Evolutionary conservation across 2,113 vertebrate species (phyloP), one percentile per base, ranked within the genome.

Genomic region (Podilymbus podiceps): DNA sequence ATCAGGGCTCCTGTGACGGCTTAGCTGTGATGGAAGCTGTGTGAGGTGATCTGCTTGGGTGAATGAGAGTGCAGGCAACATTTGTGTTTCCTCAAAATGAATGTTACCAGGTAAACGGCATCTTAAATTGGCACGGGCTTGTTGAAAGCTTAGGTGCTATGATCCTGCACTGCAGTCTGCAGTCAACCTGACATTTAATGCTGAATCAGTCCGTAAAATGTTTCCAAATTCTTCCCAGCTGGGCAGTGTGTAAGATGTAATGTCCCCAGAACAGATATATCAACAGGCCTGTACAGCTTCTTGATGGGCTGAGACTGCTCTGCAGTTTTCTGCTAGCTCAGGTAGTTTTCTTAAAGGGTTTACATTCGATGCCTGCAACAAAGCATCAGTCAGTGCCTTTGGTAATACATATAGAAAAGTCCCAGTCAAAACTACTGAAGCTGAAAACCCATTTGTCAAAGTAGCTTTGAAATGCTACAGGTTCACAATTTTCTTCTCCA

Each of bases 161-260:
- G 30, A 4, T 17, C 20, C 69, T 72, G 20, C 20, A 22, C 27
- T 73, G 56, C 66, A 71, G 62, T n/a, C 80, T 89, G 74, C 83
- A 92, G 44, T 59, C 58, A 79, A 18, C 31, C 5, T 58, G 76
- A 8, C 6, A 6, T 42, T 89, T 89, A 40, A 53, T 49, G 62
- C 69, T 85, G 84, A 92, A 87, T 79, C 4, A 0, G 5, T 76
- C 50, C 42, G 76, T 85, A 76, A 95, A 46, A 56, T 53, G 0
- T 75, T 90, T 79, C 74, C 62, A 94, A 93, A 92, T 82, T 38
- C 27, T 90, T 87, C 80, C 77, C 90, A 88, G 40, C 18, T 82
- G 77, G 62, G n/a, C 58, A 62, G 20, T 22, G 15, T 71, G 19
- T 49, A 56, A 81, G 63, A 92, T 17, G 13, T 46, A 95, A 73